Evolutionary conservation across 2,888 invertebrate genomes (phyloP), one percentile per base, ranked within the genome.

Genomic region (Temnothorax rugatulus): DNA sequence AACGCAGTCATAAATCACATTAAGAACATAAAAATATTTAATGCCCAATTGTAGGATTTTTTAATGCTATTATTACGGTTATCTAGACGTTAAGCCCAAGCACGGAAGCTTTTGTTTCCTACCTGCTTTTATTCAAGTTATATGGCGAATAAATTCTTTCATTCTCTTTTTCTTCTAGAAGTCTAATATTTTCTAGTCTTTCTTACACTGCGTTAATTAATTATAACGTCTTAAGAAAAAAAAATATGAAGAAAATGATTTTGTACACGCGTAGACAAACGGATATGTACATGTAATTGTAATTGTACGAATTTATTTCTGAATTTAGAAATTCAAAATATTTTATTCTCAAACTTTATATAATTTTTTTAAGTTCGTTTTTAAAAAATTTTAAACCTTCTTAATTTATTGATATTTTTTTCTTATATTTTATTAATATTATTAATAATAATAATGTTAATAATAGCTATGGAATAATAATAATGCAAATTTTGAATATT

Each of bases 11-110:
- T n/a, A 41, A 74, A 57, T 73, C 25, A 4, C 18, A n/a, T 44
- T 74, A 74, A 29, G 13, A 71, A 54, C 15, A 74, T 25, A 59
- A 15, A 75, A 47, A 47, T 44, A 7, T n/a, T 57, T 18, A 57
- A 50, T 69, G 8, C 5, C 0, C n/a, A 38, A 44, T 44, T 29
- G 13, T 47, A 61, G 61, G 5, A 61, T 25, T 34, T 75, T 34
- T 21, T 47, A 34, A 75, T 47, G 29, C 15, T 44, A 18, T 74
- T 57, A 41, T 4, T 34, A 29, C 13, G 18, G 11, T 44, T 74
- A 74, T 61, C 5, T 44, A 75, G 57, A 75, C 3, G 34, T 61
- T 74, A 54, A 54, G 15, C 21, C 1, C 21, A 57, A 57, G 34
- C 52, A 57, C 5, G 29, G 25, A 59, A 9, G 8, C n/a, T 61